Evolutionary conservation across 2,888 invertebrate genomes (phyloP).

Genomic region (Odontomyia ornata): DNA sequence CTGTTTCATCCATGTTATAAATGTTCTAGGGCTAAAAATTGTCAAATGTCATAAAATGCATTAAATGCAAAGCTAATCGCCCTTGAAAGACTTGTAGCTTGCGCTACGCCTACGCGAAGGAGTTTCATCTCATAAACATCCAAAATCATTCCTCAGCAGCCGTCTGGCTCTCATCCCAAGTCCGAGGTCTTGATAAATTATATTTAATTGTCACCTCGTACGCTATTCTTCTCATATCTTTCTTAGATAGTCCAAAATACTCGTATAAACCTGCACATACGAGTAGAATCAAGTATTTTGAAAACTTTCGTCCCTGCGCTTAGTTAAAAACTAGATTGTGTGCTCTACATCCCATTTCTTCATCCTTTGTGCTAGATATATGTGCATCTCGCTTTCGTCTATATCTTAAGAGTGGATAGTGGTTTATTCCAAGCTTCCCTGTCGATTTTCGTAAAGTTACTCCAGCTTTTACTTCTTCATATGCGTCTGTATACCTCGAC

Average conservation of each 20-base stretch:
- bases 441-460: not conserved
- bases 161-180: not conserved
- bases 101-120: not conserved
- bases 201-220: not conserved
- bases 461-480: not conserved
- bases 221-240: not conserved
- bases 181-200: not conserved
- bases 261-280: not conserved
- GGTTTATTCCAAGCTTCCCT: not conserved
- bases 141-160: too few relatives aligned
- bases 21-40: constrained; percentile 51
- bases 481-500: not conserved
- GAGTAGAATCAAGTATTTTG: not conserved
- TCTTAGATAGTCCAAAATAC: not conserved
- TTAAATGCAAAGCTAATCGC: constrained; percentile 54
- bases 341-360: not conserved
- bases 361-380: not conserved
- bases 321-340: not conserved
- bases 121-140: not conserved
- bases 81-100: too few relatives aligned
- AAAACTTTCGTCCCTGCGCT: not conserved
- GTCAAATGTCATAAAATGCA: constrained; percentile 52
- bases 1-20: constrained; percentile 55
- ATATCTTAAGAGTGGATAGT: not conserved
- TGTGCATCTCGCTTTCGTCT: not conserved